Evolutionary conservation across 2,888 invertebrate genomes (phyloP).

Genomic region (Fragum sueziense): DNA sequence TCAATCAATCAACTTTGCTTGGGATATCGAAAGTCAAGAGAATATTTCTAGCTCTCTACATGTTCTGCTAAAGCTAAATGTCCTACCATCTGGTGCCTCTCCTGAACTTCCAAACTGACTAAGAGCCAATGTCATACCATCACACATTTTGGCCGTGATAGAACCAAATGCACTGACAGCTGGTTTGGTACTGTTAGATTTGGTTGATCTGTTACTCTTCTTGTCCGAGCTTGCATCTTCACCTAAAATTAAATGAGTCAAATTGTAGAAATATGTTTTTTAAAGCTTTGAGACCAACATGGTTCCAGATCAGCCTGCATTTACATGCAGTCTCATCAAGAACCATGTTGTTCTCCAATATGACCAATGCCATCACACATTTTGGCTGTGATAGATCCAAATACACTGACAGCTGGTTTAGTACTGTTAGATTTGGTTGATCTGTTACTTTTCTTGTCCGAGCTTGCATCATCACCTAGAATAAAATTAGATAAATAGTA

Average conservation of each 20-base stretch:
- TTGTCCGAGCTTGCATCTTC: conserved; percentile 16
- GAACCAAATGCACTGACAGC: conserved; percentile 79
- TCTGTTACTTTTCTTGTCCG: conserved; percentile 23
- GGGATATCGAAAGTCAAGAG: too few species aligned
- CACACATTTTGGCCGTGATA: conserved; percentile 75
- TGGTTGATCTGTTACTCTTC: conserved; percentile 27
- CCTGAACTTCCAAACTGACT: conserved; percentile 79
- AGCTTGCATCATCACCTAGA: conserved; percentile 3
- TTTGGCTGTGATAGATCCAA: conserved; percentile 79
- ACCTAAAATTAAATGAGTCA: too few species aligned
- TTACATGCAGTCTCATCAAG: too few species aligned
- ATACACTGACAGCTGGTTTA: conserved; percentile 72
- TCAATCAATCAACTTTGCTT: too few species aligned
- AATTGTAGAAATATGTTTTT: too few species aligned
- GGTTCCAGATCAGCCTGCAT: too few species aligned
- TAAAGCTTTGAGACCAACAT: too few species aligned
- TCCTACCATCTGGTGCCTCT: conserved; percentile 67
- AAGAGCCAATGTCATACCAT: conserved; percentile 79
- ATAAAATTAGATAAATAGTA: too few species aligned
- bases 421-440: conserved; percentile 44
- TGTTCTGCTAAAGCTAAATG: too few species aligned
- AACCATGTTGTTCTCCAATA: too few species aligned
- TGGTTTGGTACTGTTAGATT: conserved; percentile 52
- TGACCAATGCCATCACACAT: conserved; percentile 80
- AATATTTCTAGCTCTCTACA: too few species aligned